Evolutionary conservation across 2,797 vertebrate genomes (phyloP), one percentile per base, ranked within the genome.

Genomic region (Nannoperca australis): DNA sequence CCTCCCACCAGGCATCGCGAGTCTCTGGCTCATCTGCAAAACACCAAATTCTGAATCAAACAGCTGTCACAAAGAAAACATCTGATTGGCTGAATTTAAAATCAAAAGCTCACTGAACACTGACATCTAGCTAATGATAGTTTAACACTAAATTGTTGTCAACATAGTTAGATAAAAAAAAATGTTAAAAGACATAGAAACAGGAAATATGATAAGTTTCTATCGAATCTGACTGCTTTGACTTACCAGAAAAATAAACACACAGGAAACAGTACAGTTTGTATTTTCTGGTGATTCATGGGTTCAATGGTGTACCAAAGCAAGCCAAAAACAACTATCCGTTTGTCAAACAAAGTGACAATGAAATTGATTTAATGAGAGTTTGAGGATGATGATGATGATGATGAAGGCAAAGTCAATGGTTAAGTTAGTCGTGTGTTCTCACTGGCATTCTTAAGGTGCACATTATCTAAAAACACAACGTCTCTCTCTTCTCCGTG

Each of bases 21-120:
- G 98, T 99, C 91, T 99, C 98, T n/a, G 98, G 98, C 88, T 99
- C 98, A 93, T 99, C 98, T 99, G 97, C 90, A 97, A 97, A 93
- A 97, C 88, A 95, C 53, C 86, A 75, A 73, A 50, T 15, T 79
- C 27, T 72, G 17, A 87, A 69, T 89, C 62, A 84, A 53, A 84
- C 34, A 47, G n/a, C 12, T 73, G 74, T 69, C 65, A 63, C 20
- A 65, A 53, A 72, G 56, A 24, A 51, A 47, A 9, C 2, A 27
- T 42, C 6, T 1, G 6, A 73, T 5, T 34, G 18, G 3, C 22
- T 79, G 9, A 70, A 75, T 56, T 17, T 51, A 44, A 14, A 40
- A 78, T 47, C 15, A 66, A 73, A 75, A 60, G 17, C 18, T 55
- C 34, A 61, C 11, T 56, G 8, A 66, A 64, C 1, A 71, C 42